Conservation (phyloP, 2,888 invertebrate species). For the Nemotelus pantherinus region DNA sequence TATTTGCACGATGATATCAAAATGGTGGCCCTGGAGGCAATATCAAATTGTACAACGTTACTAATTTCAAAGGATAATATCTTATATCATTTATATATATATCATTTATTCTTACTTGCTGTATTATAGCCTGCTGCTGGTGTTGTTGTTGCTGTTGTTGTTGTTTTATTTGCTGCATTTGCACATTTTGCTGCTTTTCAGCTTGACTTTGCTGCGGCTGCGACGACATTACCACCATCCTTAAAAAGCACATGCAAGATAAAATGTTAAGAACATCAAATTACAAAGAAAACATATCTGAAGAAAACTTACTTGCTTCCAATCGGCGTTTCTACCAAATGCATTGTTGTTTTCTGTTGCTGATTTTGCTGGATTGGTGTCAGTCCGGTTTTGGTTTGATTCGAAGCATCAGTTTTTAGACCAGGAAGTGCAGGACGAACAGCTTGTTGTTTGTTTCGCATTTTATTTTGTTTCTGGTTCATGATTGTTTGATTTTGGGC, state of each 20-base stretch:
- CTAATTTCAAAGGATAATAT: no score
- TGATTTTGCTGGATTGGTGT: conserved; percentile 55
- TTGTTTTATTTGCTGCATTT: conserved; percentile 58
- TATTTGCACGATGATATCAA: no score
- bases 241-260: conserved; percentile 48
- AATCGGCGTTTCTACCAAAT: conserved; percentile 66
- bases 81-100: no score
- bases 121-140: conserved; percentile 54
- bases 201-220: conserved; percentile 58
- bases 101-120: conserved; percentile 54
- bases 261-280: conserved; percentile 1
- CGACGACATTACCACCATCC: conserved; percentile 63
- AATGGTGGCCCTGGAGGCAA: no score
- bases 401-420: conserved; percentile 73
- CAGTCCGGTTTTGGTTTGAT: conserved; percentile 67
- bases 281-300: not conserved
- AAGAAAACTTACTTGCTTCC: conserved; percentile 66
- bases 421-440: conserved; percentile 75
- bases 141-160: conserved; percentile 55
- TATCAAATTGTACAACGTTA: no score
- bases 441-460: conserved; percentile 75
- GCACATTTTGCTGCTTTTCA: conserved; percentile 63
- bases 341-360: conserved; percentile 62
- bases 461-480: conserved; percentile 70
- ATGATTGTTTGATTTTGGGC: conserved; percentile 64